phyloP scores from a whole-genome alignment of 2,113 vertebrate species.

The Zapus hudsonius region DNA sequence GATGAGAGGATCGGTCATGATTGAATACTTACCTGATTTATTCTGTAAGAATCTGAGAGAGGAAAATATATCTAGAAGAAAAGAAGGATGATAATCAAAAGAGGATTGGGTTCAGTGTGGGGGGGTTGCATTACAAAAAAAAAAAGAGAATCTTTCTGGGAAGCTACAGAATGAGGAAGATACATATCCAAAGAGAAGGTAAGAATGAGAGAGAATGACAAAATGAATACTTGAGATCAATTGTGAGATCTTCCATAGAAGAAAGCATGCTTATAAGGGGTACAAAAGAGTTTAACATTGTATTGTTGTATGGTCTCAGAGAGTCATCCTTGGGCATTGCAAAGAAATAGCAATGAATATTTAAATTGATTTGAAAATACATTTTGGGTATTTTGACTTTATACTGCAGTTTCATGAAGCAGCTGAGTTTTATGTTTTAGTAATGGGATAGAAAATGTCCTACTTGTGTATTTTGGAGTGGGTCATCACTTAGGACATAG shows the following conservation, averaged over 20 bases:
- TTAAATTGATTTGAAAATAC: slow-evolving; percentile 22
- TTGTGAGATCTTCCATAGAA: background rate
- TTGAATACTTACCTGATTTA: background rate
- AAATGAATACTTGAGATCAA: background rate
- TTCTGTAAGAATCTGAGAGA: background rate
- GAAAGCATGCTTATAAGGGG: background rate
- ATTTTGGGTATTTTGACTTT: background rate
- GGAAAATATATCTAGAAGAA: background rate
- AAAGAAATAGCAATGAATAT: slow-evolving; percentile 21
- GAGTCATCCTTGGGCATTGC: background rate
- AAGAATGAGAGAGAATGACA: background rate
- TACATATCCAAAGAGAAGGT: background rate
- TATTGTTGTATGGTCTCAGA: background rate
- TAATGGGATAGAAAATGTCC: background rate
- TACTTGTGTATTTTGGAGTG: background rate
- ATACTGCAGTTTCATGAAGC: background rate
- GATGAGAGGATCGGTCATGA: background rate
- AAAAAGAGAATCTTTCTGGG: background rate
- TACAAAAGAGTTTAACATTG: background rate
- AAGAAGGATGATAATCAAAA: background rate
- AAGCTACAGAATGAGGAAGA: background rate
- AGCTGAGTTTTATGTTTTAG: background rate
- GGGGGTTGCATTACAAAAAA: background rate
- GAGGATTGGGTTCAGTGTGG: background rate
- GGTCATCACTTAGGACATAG: background rate